These are phyloP conservation scores for Sinodicranocentrus sp. DNA, from an alignment of 2,888 invertebrate genomes.

Conservation along the genomic window DNA sequence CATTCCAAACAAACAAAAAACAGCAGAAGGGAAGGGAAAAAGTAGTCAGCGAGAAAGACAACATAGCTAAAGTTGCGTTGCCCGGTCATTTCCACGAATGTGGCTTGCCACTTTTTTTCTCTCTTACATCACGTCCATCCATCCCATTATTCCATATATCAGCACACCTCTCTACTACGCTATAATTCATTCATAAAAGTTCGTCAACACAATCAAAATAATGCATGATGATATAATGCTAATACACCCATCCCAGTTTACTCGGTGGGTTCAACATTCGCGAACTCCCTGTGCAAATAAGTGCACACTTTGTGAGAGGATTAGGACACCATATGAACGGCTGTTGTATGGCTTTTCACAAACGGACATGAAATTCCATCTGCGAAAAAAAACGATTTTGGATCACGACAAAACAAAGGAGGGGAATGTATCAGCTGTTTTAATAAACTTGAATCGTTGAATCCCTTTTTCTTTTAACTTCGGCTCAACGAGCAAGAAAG, in stretches of 20 bases:
- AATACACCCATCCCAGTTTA: conserved; percentile 49
- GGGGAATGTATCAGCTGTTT: conserved; percentile 47
- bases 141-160: neutral
- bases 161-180: conserved; percentile 15
- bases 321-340: conserved; percentile 39
- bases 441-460: neutral
- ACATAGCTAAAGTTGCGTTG: no score
- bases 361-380: conserved; percentile 36
- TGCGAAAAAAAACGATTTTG: conserved; percentile 14
- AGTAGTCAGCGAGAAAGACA: no score
- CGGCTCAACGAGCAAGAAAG: conserved; percentile 25
- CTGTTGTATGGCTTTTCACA: conserved; percentile 23
- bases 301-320: neutral
- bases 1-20: no score
- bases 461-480: conserved; percentile 30
- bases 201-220: conserved; percentile 54
- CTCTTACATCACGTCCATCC: neutral
- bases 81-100: conserved; percentile 26
- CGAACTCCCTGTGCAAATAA: conserved; percentile 20
- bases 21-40: no score
- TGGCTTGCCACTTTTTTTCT: conserved; percentile 1
- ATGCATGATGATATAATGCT: conserved; percentile 37
- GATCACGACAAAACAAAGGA: conserved; percentile 43
- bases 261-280: conserved; percentile 61
- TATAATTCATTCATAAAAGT: conserved; percentile 65